Conservation (phyloP, 1,140 invertebrate genomes). For the Drosophila tsacasi region DNA sequence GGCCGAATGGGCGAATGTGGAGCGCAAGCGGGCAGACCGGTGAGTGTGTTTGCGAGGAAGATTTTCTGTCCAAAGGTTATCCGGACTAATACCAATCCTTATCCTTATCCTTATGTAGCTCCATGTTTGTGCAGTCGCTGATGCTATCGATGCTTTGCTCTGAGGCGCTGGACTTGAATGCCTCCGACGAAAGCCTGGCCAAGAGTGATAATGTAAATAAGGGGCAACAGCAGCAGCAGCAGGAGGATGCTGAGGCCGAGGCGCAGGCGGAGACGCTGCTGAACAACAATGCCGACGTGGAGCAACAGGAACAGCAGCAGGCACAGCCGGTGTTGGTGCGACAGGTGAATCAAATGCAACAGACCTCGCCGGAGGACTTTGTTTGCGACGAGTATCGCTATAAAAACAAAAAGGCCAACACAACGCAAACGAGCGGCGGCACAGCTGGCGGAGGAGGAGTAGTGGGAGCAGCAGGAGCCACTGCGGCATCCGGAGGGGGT, state of each 20-base stretch:
- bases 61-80: neutral
- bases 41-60: conserved; percentile 21
- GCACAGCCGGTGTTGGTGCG: conserved; percentile 59
- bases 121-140: conserved; percentile 81
- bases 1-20: conserved; percentile 77
- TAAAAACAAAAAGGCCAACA: conserved; percentile 75
- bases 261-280: conserved; percentile 75
- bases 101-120: conserved; percentile 58
- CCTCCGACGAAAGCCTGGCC: conserved; percentile 50
- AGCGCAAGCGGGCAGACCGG: conserved; percentile 81
- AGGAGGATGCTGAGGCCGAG: conserved; percentile 62
- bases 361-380: conserved; percentile 83
- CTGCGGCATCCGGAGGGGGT: conserved; percentile 37
- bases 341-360: conserved; percentile 84
- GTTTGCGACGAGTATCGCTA: conserved; percentile 81
- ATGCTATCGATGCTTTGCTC: conserved; percentile 75
- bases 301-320: conserved; percentile 54
- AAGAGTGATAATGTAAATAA: conserved; percentile 85
- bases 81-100: neutral
- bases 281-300: conserved; percentile 79
- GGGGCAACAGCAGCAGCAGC: conserved; percentile 68
- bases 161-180: conserved; percentile 65
- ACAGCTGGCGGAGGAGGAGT: conserved; percentile 27
- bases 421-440: conserved; percentile 69
- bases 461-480: conserved; percentile 45